A percentile compares a stretch with the other conserved stretches of the same genome.
Conservation (phyloP, 92 coral and sea anemone species). For the Plumapathes pennacea region DNA sequence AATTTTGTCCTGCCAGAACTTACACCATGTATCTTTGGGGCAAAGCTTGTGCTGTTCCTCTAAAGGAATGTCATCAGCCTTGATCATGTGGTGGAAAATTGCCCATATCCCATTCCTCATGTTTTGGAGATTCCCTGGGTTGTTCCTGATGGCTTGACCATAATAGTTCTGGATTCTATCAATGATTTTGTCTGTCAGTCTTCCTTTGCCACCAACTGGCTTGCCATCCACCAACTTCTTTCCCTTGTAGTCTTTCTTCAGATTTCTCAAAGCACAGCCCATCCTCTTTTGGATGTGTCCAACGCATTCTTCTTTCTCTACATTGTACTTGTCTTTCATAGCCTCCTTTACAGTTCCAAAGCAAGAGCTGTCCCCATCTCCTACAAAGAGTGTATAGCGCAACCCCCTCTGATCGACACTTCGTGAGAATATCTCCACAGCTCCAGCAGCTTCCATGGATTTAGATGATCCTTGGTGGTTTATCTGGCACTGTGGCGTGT, state of each 20-base stretch:
- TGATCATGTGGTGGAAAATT: constrained; percentile 38
- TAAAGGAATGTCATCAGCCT: constrained; percentile 7
- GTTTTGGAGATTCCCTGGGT: constrained; percentile 31
- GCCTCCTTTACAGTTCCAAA: constrained; percentile 57
- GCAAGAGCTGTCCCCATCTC: constrained; percentile 70
- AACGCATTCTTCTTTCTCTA: constrained; percentile 66
- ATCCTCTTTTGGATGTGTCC: constrained; percentile 65
- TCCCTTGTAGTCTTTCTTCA: constrained; percentile 39
- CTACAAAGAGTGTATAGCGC: constrained; percentile 53
- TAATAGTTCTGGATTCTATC: constrained; percentile 57
- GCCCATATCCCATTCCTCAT: constrained; percentile 52
- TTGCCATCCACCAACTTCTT: constrained; percentile 52
- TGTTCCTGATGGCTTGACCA: constrained; percentile 38
- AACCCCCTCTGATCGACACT: constrained; percentile 42
- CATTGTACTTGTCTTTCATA: constrained; percentile 19
- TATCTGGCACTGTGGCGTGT: constrained; percentile 37
- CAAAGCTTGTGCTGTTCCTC: constrained; percentile 49
- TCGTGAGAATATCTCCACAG: constrained; percentile 51
- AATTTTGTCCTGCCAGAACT: constrained; percentile 56
- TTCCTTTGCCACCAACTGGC: constrained; percentile 42
- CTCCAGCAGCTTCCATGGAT: constrained; percentile 60
- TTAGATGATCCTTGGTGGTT: constrained; percentile 60
- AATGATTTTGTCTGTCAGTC: constrained; percentile 54
- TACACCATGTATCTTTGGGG: constrained; percentile 54
- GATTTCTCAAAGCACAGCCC: constrained; percentile 47